phyloP scores from a whole-genome alignment of 2,113 vertebrate genomes.

The Macquaria australasica region DNA sequence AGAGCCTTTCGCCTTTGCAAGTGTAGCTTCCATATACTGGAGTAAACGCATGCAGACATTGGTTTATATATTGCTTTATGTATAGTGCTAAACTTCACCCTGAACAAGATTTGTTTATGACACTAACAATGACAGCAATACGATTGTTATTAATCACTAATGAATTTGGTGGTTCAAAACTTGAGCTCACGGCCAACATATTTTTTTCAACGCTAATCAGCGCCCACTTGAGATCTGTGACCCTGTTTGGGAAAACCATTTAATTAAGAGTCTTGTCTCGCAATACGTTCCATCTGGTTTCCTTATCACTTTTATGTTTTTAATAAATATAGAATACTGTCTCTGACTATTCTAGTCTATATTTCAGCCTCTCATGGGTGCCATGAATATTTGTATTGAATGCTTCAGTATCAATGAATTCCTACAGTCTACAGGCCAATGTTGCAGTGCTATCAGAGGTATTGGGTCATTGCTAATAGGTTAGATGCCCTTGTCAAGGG shows the following conservation, averaged over 20 bases:
- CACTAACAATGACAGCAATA: neutral
- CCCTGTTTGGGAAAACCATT: neutral
- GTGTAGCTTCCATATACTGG: neutral
- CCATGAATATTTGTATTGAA: constrained; percentile 1
- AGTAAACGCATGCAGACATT: neutral
- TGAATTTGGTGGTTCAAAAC: neutral
- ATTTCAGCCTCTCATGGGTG: neutral
- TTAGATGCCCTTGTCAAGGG: constrained; percentile 51
- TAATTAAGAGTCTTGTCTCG: neutral
- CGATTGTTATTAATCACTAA: neutral
- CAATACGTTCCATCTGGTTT: neutral
- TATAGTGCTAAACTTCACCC: neutral
- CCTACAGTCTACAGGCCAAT: neutral
- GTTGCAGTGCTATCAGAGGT: constrained; percentile 31
- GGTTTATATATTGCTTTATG: neutral
- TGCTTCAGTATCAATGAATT: neutral
- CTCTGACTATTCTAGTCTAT: neutral
- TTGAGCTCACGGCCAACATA: neutral
- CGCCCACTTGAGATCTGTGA: neutral
- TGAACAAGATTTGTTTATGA: neutral
- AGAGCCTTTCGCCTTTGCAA: neutral
- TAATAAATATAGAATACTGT: neutral
- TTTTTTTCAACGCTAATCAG: neutral
- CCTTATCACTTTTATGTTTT: neutral
- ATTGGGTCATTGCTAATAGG: constrained; percentile 56